Percentiles rank a stretch among this genome's conserved stretches.
These are phyloP conservation scores for Dicranocentrus wangi DNA, from an alignment of 2,888 invertebrate genomes.

Conservation along the genomic window DNA sequence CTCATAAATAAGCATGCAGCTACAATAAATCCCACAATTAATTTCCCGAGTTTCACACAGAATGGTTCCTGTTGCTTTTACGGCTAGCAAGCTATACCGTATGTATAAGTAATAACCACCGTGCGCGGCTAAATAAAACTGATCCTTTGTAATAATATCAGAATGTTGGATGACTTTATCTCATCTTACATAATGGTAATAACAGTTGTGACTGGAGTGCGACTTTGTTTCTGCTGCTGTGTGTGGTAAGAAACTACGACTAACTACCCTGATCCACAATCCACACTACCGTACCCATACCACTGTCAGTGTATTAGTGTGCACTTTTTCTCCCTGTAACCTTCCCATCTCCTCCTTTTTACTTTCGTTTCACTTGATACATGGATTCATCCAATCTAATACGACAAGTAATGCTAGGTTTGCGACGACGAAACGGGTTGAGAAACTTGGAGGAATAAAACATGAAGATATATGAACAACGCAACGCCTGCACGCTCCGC, in stretches of 20 bases:
- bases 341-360: too few species aligned
- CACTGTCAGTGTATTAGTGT: too few species aligned
- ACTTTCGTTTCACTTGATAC: too few species aligned
- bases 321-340: too few species aligned
- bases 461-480: too few species aligned
- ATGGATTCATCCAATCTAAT: too few species aligned
- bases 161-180: background rate
- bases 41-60: slow-evolving; percentile 13
- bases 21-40: slow-evolving; percentile 16
- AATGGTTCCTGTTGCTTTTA: slow-evolving; percentile 12
- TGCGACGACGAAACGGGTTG: too few species aligned
- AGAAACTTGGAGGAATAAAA: too few species aligned
- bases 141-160: slow-evolving; percentile 9
- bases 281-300: too few species aligned
- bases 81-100: background rate
- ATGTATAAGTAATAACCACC: too few species aligned
- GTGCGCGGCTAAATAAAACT: slow-evolving; percentile 4
- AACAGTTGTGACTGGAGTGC: slow-evolving; percentile 4
- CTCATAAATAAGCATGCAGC: background rate
- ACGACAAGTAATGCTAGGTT: too few species aligned
- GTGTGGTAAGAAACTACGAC: too few species aligned
- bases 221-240: background rate
- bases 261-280: background rate
- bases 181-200: background rate
- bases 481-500: background rate